A percentile compares a stretch with the other conserved stretches of the same genome.
These are phyloP conservation scores for Pollicipes pollicipes DNA, from an alignment of 1,140 invertebrate species.

Conservation along the genomic window DNA sequence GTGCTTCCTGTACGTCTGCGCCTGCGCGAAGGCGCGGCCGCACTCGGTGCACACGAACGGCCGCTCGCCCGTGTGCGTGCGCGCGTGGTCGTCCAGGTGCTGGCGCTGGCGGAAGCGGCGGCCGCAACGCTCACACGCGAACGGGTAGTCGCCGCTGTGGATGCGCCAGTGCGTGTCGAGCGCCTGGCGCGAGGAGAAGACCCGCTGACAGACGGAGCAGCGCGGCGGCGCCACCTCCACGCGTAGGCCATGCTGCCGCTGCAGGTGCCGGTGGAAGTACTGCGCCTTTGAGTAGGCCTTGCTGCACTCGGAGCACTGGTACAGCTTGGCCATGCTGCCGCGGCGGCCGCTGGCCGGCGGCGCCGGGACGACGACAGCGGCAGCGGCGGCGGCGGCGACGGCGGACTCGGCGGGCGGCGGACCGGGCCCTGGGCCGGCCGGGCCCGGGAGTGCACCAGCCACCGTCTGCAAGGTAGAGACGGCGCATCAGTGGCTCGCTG, in stretches of 20 bases:
- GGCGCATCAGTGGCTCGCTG: not conserved
- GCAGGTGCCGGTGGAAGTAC: not conserved
- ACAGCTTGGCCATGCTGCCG: not conserved
- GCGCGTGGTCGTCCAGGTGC: slow-evolving; percentile 21
- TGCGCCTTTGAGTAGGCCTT: not conserved
- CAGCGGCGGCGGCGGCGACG: too few species aligned
- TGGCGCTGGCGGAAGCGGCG: slow-evolving; percentile 20
- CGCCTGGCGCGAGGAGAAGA: not conserved
- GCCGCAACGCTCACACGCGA: slow-evolving; percentile 18
- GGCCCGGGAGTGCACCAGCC: too few species aligned
- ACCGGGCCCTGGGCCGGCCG: too few species aligned
- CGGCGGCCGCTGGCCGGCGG: too few species aligned
- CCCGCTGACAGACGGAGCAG: not conserved
- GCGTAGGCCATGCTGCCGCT: not conserved
- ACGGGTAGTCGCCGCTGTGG: slow-evolving; percentile 25
- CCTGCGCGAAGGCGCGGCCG: slow-evolving; percentile 18
- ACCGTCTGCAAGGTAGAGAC: not conserved
- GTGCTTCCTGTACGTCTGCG: slow-evolving; percentile 19
- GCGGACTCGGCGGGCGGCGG: too few species aligned
- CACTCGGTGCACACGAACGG: slow-evolving; percentile 20
- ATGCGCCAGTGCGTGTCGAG: slow-evolving; percentile 11
- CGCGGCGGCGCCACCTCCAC: not conserved
- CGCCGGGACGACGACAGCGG: too few species aligned
- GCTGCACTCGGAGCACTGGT: not conserved
- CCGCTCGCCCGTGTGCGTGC: slow-evolving; percentile 21